Conservation (phyloP, 2,888 invertebrate species). For the Microctonus hyperodae region DNA sequence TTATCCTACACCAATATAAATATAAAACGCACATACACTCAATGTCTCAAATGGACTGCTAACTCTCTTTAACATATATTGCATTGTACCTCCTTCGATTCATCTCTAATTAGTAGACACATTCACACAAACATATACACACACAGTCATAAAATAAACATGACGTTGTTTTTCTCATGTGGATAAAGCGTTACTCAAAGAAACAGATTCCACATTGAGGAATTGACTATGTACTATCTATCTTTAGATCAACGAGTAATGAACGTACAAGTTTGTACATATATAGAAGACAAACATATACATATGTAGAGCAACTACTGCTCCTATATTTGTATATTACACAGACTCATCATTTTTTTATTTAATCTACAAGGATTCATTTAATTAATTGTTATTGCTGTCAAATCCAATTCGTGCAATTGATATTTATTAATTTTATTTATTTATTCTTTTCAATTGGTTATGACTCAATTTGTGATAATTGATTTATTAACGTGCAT, state of each 20-base stretch:
- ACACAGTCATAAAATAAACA: neutral
- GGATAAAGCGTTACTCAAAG: neutral
- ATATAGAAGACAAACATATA: neutral
- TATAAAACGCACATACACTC: neutral
- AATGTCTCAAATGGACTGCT: neutral
- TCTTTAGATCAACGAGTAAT: neutral
- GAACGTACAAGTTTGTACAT: too few species aligned
- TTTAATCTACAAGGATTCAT: neutral
- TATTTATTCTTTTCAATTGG: neutral
- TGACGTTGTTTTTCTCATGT: neutral
- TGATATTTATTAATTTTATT: neutral
- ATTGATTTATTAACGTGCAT: neutral
- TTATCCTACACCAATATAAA: neutral
- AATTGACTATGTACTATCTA: neutral
- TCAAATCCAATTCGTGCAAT: neutral
- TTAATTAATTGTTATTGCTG: neutral
- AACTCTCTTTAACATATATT: neutral
- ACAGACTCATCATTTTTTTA: neutral
- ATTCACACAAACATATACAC: neutral
- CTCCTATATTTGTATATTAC: neutral
- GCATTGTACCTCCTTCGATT: neutral
- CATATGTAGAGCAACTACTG: neutral
- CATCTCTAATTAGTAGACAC: neutral
- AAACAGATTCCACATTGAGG: neutral
- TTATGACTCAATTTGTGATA: neutral